Evolutionary conservation across 2,113 vertebrate genomes (phyloP), one percentile per base, ranked within the genome.

Genomic region (Colius striatus): DNA sequence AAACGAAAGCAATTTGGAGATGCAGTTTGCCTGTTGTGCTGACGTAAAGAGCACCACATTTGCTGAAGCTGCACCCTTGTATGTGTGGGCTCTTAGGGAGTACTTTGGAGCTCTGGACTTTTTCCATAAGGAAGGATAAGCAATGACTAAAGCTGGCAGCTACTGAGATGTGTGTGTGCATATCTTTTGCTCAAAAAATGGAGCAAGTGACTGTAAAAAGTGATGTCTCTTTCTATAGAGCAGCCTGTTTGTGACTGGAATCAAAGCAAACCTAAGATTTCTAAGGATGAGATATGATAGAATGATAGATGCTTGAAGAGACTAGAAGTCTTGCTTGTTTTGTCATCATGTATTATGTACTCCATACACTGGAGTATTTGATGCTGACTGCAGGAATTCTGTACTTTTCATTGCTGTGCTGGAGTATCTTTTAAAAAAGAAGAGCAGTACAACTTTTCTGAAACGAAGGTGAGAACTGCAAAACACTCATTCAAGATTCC

Each of bases 161-260:
- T 63, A 8, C 54, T 20, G 50, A 38, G 27, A n/a, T 27, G 19
- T 0, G 0, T 2, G 2, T 27, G 5, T 27, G 50, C 16, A 19
- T 58, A 15, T 27, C 36, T n/a, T 77, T 48, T 71, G 1, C 21
- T 48, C 38, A 47, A 47, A 58, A 53, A 87, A 26, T 20, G 25
- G 26, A 78, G 32, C 38, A 26, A 32, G 7, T 38, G 21, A 41
- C 53, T 68, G 14, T 86, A 73, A 87, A 74, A 93, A 95, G 27
- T 1, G 0, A 23, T 53, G 45, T 26, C 6, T 78, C 16, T 83
- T 14, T 53, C 34, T 65, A 27, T 55, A 87, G 75, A 72, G 48
- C 54, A 53, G 8, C 6, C 38, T 50, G 29, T 78, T 82, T 13
- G 6, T 1, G 3, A 36, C 36, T 81, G 66, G 29, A 84, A 61